phyloP scores from a whole-genome alignment of 2,888 invertebrate species.

The Lottia gigantea region DNA sequence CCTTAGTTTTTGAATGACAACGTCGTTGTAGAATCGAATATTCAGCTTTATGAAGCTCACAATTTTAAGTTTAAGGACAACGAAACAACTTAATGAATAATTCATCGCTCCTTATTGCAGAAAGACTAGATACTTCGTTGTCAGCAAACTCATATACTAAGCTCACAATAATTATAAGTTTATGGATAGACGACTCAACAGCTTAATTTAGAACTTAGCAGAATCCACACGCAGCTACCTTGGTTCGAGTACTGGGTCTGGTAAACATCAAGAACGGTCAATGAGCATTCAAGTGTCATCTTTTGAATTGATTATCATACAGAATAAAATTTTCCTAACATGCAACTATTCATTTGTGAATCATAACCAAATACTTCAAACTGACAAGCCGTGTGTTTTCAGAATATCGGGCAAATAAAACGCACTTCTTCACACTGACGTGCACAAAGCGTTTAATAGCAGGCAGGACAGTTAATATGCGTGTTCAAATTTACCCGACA shows the following conservation, averaged over 20 bases:
- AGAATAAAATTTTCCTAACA: neutral
- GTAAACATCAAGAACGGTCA: neutral
- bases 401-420: neutral
- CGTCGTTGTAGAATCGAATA: too few species aligned
- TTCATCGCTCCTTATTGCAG: too few species aligned
- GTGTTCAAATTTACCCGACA: neutral
- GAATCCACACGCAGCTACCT: neutral
- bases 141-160: too few species aligned
- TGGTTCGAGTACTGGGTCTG: slow-evolving; percentile 3
- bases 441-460: neutral
- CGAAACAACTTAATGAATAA: too few species aligned
- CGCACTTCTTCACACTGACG: neutral
- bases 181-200: neutral
- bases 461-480: neutral
- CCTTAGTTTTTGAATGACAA: too few species aligned
- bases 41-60: too few species aligned
- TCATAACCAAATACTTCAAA: slow-evolving; percentile 1
- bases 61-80: too few species aligned
- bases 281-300: neutral
- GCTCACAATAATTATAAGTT: too few species aligned
- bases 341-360: slow-evolving; percentile 7
- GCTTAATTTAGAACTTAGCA: neutral
- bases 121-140: too few species aligned
- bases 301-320: neutral
- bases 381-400: neutral